Percentiles rank a stretch among this genome's conserved stretches.
Conservation (phyloP, 2,113 vertebrate genomes). For the Cyanoderma ruficeps region DNA sequence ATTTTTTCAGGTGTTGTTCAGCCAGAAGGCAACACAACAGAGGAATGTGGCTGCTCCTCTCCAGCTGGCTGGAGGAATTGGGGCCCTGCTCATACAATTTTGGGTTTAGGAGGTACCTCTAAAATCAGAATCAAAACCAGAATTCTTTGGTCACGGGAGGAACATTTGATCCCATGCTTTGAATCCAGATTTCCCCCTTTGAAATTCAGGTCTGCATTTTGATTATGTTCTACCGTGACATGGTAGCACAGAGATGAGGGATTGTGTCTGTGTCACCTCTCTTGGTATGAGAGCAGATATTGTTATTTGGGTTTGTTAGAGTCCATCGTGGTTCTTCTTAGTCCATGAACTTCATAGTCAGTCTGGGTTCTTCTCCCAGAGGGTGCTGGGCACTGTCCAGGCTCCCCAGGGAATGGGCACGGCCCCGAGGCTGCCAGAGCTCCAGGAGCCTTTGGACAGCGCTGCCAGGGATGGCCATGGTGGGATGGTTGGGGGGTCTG, state of each 20-base stretch:
- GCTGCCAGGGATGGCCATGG: background rate
- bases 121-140: background rate
- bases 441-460: background rate
- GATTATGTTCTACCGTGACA: fast-evolving
- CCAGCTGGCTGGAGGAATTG: background rate
- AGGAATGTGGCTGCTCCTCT: background rate
- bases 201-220: background rate
- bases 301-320: background rate
- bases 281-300: background rate
- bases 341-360: background rate
- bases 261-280: background rate
- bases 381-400: background rate
- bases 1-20: background rate
- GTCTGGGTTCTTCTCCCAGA: background rate
- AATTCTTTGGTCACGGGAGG: background rate
- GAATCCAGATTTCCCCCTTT: background rate
- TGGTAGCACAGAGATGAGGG: background rate
- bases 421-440: background rate
- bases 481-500: background rate
- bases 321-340: background rate
- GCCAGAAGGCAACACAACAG: background rate
- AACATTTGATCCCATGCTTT: background rate
- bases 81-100: background rate
- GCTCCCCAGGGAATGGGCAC: background rate
- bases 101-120: background rate